Percentiles rank a stretch among this genome's conserved stretches.
These are phyloP conservation scores for Euphydryas editha DNA, from an alignment of 2,888 invertebrate genomes.

Conservation along the genomic window DNA sequence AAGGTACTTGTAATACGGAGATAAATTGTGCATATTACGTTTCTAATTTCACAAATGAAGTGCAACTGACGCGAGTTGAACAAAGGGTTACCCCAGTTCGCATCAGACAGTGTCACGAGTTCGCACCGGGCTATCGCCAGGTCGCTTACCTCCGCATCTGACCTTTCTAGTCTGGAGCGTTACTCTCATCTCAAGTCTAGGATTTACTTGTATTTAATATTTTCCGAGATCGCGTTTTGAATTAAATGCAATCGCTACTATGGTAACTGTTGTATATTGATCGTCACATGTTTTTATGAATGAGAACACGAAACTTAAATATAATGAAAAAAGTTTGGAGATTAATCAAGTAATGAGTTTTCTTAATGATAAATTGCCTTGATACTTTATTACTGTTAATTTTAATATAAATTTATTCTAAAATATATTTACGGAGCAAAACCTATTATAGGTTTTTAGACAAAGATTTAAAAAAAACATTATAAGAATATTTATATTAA, in stretches of 20 bases:
- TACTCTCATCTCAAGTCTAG: slow-evolving; percentile 39
- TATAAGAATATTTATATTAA: too few species aligned
- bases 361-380: too few species aligned
- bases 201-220: slow-evolving; percentile 11
- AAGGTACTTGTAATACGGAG: neutral
- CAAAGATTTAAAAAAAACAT: too few species aligned
- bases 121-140: slow-evolving; percentile 49
- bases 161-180: slow-evolving; percentile 44
- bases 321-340: neutral
- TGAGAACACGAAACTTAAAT: neutral
- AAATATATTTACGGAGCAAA: too few species aligned
- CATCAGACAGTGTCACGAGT: slow-evolving; percentile 44
- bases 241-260: neutral
- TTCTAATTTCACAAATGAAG: slow-evolving; percentile 20
- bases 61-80: slow-evolving; percentile 28
- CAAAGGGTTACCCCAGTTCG: slow-evolving; percentile 36
- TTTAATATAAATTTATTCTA: too few species aligned
- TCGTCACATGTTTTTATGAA: neutral
- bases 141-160: slow-evolving; percentile 49
- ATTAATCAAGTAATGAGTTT: neutral
- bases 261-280: neutral
- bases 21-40: slow-evolving; percentile 12
- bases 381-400: too few species aligned
- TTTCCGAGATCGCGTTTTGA: neutral
- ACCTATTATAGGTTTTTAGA: too few species aligned